A percentile compares a stretch with the other conserved stretches of the same genome.
Evolutionary conservation across 2,888 invertebrate genomes (phyloP).

Genomic region (Heliconius hortense): DNA sequence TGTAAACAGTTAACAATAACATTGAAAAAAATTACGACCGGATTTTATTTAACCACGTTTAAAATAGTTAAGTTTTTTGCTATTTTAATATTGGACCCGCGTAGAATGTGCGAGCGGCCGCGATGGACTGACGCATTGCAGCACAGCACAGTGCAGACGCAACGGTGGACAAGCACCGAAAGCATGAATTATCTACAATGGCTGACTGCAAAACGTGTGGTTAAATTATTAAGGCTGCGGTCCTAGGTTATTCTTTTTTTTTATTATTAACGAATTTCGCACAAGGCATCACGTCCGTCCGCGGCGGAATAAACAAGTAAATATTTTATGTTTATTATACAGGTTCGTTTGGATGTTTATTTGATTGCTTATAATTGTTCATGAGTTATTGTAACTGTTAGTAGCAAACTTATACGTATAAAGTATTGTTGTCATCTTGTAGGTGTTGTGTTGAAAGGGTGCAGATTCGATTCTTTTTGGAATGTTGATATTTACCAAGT

Average conservation of each 20-base stretch:
- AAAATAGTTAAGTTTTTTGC: conserved; percentile 28
- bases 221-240: conserved; percentile 67
- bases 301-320: conserved; percentile 11
- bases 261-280: background rate
- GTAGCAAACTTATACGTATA: background rate
- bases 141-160: conserved; percentile 54
- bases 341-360: conserved; percentile 21
- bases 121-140: conserved; percentile 48
- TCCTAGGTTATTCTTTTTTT: background rate
- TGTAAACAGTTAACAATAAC: conserved; percentile 34
- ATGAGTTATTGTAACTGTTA: conserved; percentile 4
- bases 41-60: conserved; percentile 24
- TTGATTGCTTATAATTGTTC: conserved; percentile 7
- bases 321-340: conserved; percentile 6
- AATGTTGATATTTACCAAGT: background rate
- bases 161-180: conserved; percentile 55
- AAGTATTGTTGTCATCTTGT: background rate
- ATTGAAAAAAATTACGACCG: conserved; percentile 41
- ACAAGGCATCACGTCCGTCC: background rate
- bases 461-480: background rate
- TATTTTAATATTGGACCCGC: conserved; percentile 42
- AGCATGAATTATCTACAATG: conserved; percentile 67
- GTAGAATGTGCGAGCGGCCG: conserved; percentile 61
- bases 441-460: too few relatives aligned
- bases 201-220: conserved; percentile 63